Percentiles rank a stretch among this genome's conserved stretches.
Evolutionary conservation across 2,888 invertebrate genomes (phyloP).

Genomic region (Eubasilissa splendida): DNA sequence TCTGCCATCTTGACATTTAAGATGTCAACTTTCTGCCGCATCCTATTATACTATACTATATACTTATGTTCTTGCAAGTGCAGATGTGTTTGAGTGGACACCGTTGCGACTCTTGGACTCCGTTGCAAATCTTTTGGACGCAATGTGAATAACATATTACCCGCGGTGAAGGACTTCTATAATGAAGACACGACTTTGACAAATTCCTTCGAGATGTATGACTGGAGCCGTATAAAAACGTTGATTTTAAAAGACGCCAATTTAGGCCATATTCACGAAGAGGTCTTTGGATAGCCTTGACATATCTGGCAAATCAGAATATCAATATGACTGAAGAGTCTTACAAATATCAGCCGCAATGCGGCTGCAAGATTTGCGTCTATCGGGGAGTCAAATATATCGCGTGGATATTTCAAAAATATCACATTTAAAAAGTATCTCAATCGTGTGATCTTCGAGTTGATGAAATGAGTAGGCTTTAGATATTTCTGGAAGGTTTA

Average conservation of each 20-base stretch:
- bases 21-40: too few species aligned
- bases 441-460: too few species aligned
- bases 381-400: not conserved
- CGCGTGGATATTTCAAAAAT: not conserved
- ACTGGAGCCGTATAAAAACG: not conserved
- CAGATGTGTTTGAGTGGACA: too few species aligned
- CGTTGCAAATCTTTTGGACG: not conserved
- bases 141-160: not conserved
- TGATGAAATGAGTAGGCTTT: not conserved
- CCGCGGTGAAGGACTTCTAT: not conserved
- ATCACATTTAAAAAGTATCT: not conserved
- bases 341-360: not conserved
- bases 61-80: too few species aligned
- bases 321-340: not conserved
- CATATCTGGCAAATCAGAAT: not conserved
- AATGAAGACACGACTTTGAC: not conserved
- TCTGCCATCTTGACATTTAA: too few species aligned
- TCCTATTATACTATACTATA: too few species aligned
- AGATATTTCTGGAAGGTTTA: not conserved
- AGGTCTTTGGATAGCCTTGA: not conserved
- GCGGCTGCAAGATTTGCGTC: not conserved
- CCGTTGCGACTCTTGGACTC: not conserved
- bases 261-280: not conserved
- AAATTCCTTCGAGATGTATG: not conserved
- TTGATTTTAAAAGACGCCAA: not conserved